A percentile compares a stretch with the other conserved stretches of the same genome.
Conservation (phyloP, 2,113 vertebrate genomes). For the Myrmophylax atrothorax region DNA sequence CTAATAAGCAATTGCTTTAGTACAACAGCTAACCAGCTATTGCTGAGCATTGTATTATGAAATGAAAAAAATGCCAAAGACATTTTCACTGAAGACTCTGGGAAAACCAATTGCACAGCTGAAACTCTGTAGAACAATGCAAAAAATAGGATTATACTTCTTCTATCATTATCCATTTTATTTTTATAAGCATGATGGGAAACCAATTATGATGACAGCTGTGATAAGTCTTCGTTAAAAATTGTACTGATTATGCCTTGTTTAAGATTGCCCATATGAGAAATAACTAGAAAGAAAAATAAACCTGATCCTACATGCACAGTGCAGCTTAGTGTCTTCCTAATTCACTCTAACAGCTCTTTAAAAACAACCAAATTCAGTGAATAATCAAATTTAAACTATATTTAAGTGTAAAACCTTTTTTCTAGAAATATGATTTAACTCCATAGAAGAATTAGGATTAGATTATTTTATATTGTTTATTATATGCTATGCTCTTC, state of each 20-base stretch:
- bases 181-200: constrained; percentile 50
- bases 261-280: constrained; percentile 27
- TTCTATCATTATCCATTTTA: constrained; percentile 50
- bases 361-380: neutral
- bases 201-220: constrained; percentile 57
- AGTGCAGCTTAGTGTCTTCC: neutral
- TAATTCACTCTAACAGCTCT: neutral
- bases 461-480: neutral
- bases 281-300: constrained; percentile 37
- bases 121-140: constrained; percentile 13
- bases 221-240: constrained; percentile 37
- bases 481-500: neutral
- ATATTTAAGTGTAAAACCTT: neutral
- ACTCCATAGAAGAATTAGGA: neutral
- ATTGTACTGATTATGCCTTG: constrained; percentile 31
- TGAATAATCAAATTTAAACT: neutral
- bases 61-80: neutral
- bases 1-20: neutral
- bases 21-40: neutral
- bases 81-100: neutral
- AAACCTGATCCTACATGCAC: neutral
- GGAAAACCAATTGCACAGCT: constrained; percentile 24
- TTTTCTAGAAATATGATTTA: neutral
- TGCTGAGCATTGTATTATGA: neutral
- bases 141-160: neutral